Percentiles rank a stretch among this genome's conserved stretches.
phyloP scores from a whole-genome alignment of 1,140 invertebrate species.

The Solenopsis fugax region DNA sequence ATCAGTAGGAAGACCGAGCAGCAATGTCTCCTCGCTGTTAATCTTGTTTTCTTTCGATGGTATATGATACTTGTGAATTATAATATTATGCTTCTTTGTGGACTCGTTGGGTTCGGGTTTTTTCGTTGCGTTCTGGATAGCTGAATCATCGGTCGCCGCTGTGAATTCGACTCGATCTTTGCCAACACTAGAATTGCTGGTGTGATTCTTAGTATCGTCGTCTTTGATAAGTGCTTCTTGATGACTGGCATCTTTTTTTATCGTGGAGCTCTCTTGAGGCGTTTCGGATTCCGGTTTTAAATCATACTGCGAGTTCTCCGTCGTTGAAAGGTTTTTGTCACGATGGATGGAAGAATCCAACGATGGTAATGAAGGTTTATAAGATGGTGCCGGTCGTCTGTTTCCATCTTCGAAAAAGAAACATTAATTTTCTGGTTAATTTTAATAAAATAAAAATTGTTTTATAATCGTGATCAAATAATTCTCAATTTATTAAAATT shows the following conservation, averaged over 20 bases:
- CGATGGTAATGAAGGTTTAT: conserved; percentile 86
- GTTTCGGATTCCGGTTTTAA: conserved; percentile 61
- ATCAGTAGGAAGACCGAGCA: conserved; percentile 71
- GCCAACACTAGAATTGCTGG: conserved; percentile 33
- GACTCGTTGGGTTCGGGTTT: conserved; percentile 48
- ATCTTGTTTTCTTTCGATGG: conserved; percentile 75
- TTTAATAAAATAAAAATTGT: conserved; percentile 26
- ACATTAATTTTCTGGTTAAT: not conserved
- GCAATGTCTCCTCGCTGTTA: conserved; percentile 81
- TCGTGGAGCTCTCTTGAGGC: conserved; percentile 56
- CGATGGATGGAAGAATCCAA: conserved; percentile 73
- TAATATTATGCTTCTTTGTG: conserved; percentile 65
- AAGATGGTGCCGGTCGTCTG: conserved; percentile 86
- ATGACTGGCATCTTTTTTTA: conserved; percentile 66
- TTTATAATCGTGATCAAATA: not conserved
- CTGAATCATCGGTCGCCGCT: conserved; percentile 32
- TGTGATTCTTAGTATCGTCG: conserved; percentile 64
- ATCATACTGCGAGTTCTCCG: conserved; percentile 69
- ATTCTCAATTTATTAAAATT: conserved; percentile 13
- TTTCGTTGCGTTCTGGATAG: conserved; percentile 48
- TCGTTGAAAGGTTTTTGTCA: conserved; percentile 70
- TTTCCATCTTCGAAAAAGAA: conserved; percentile 73
- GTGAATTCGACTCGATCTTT: conserved; percentile 8
- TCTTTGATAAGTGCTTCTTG: conserved; percentile 37
- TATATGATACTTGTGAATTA: conserved; percentile 77